phyloP scores from a whole-genome alignment of 2,113 vertebrate genomes.

The Nesoenas mayeri region DNA sequence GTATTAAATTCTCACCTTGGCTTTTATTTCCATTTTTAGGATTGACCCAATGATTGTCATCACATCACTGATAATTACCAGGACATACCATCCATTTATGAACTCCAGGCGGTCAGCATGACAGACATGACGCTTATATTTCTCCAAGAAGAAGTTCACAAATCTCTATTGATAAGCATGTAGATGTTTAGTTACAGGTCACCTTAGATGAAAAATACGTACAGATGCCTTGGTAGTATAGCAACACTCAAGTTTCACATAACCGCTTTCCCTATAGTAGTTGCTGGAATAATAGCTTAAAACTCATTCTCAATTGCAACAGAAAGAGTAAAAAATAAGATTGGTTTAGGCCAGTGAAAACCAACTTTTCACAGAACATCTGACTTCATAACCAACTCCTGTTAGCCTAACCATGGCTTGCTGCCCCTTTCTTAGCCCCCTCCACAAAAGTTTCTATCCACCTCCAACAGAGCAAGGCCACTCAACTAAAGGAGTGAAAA shows the following conservation, averaged over 20 bases:
- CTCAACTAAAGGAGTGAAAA: background rate
- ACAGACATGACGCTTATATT: constrained; percentile 81
- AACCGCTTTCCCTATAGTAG: background rate
- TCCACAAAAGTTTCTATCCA: background rate
- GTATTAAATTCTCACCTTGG: constrained; percentile 81
- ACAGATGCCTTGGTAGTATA: background rate
- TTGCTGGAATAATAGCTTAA: background rate
- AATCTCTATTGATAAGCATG: constrained; percentile 84
- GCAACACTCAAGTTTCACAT: background rate
- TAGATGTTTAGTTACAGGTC: constrained; percentile 7
- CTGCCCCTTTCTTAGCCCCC: background rate
- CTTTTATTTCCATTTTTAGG: constrained; percentile 98
- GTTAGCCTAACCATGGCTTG: background rate
- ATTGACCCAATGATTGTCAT: constrained; percentile 91
- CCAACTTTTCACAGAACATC: background rate
- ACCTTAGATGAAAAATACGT: background rate
- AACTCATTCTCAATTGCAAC: background rate
- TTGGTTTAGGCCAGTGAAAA: background rate
- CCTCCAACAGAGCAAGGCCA: background rate
- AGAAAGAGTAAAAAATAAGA: background rate
- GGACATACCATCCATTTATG: constrained; percentile 93
- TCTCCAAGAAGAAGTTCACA: constrained; percentile 83
- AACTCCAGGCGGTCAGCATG: constrained; percentile 85
- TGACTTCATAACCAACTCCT: background rate
- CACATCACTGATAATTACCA: constrained; percentile 91